A percentile compares a stretch with the other conserved stretches of the same genome.
Evolutionary conservation across 2,888 invertebrate genomes (phyloP).

Genomic region (Drosophila cognata): DNA sequence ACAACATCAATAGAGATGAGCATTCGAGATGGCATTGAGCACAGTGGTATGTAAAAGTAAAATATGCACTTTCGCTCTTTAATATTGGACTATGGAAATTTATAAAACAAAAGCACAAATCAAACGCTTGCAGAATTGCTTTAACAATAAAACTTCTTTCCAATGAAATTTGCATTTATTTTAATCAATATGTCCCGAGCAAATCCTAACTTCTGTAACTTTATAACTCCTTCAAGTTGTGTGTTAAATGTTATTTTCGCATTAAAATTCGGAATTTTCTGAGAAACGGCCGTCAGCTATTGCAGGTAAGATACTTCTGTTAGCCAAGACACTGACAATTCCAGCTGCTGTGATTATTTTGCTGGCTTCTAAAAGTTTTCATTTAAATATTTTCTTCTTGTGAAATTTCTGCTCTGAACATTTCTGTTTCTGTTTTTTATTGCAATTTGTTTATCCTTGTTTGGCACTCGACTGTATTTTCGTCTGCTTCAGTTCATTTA

Average conservation of each 20-base stretch:
- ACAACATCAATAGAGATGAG: slow-evolving; percentile 13
- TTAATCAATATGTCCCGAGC: no score
- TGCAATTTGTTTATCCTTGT: neutral
- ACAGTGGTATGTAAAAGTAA: neutral
- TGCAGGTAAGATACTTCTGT: neutral
- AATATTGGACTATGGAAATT: neutral
- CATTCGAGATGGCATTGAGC: neutral
- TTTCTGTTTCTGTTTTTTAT: neutral
- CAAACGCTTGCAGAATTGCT: rapidly evolving
- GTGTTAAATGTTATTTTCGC: neutral
- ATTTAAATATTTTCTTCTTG: neutral
- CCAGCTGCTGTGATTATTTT: neutral
- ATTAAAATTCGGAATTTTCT: no score
- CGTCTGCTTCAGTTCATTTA: neutral
- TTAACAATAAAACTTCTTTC: neutral
- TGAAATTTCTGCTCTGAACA: neutral
- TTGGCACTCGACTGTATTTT: neutral
- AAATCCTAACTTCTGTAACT: no score
- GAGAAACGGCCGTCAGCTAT: neutral
- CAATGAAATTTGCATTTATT: neutral
- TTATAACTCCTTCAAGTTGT: neutral
- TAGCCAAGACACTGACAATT: neutral
- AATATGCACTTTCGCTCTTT: neutral
- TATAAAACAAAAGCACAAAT: neutral
- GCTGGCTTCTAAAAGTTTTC: neutral